phyloP scores from a whole-genome alignment of 2,113 vertebrate species.

The Cyprinus carpio region DNA sequence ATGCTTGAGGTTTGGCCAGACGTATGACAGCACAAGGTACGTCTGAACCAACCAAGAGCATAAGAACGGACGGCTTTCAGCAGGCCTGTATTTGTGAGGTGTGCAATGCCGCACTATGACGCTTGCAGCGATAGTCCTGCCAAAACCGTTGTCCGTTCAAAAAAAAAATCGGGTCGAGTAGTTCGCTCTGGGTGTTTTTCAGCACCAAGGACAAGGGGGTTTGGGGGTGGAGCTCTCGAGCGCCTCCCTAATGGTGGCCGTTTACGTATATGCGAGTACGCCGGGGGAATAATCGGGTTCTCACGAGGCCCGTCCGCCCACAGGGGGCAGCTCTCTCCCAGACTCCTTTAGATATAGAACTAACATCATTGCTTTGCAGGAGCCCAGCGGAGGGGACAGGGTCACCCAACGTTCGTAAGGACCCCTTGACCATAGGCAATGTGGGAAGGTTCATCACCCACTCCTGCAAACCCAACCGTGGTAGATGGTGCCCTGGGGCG shows the following conservation, averaged over 20 bases:
- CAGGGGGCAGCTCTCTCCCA: conserved; percentile 74
- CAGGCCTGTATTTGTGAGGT: conserved; percentile 86
- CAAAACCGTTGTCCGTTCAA: conserved; percentile 83
- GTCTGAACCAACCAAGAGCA: conserved; percentile 49
- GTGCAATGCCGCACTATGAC: conserved; percentile 85
- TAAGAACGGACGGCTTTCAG: conserved; percentile 50
- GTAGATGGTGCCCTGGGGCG: conserved; percentile 92
- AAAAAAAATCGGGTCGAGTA: conserved; percentile 76
- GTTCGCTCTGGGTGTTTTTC: conserved; percentile 79
- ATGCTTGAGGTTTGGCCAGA: conserved; percentile 75
- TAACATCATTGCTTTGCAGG: conserved; percentile 86
- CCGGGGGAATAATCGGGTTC: conserved; percentile 85
- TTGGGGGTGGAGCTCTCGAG: conserved; percentile 82
- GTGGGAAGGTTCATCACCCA: conserved; percentile 94
- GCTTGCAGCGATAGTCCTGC: conserved; percentile 80
- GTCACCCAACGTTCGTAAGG: conserved; percentile 85
- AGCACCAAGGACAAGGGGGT: conserved; percentile 74
- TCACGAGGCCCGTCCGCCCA: conserved; percentile 75
- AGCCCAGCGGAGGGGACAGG: conserved; percentile 74
- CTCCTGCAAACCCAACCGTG: conserved; percentile 89
- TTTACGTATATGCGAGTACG: conserved; percentile 94
- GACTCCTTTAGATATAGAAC: conserved; percentile 72
- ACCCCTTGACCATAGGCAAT: conserved; percentile 82
- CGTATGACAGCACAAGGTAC: conserved; percentile 59
- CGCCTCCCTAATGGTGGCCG: conserved; percentile 71